Conservation (phyloP, 2,797 vertebrate genomes). For the Poeciliopsis presidionis region DNA sequence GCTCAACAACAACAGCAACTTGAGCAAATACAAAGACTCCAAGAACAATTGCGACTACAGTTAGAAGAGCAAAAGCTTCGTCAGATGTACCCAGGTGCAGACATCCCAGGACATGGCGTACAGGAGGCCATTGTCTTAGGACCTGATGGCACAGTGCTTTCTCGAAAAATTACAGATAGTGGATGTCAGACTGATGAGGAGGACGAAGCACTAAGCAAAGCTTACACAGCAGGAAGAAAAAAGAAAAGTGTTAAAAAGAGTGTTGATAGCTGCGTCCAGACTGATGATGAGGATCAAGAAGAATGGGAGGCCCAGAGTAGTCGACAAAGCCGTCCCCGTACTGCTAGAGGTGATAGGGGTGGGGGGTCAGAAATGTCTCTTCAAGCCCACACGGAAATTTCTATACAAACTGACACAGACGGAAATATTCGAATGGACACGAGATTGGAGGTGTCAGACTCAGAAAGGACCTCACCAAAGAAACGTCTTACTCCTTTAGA, state of each 20-base stretch:
- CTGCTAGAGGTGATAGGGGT: constrained; percentile 81
- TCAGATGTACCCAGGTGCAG: constrained; percentile 91
- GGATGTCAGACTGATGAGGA: constrained; percentile 98
- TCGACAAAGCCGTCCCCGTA: constrained; percentile 78
- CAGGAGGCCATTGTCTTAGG: constrained; percentile 83
- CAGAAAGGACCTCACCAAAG: constrained; percentile 90
- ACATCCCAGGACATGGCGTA: constrained; percentile 85
- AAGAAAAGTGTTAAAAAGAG: constrained; percentile 91
- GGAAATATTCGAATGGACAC: constrained; percentile 91
- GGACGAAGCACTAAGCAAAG: constrained; percentile 88
- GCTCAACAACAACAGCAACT: constrained; percentile 96
- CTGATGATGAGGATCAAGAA: constrained; percentile 98
- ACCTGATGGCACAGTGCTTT: constrained; percentile 81
- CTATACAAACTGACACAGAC: constrained; percentile 96
- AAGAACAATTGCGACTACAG: constrained; percentile 95
- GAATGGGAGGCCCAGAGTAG: constrained; percentile 92
- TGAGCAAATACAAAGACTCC: constrained; percentile 97
- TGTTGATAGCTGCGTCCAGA: constrained; percentile 97
- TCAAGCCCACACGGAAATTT: constrained; percentile 97
- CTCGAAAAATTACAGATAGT: constrained; percentile 92
- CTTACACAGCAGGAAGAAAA: constrained; percentile 86
- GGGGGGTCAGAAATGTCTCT: constrained; percentile 84
- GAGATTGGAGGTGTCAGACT: constrained; percentile 92
- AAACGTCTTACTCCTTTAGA: constrained; percentile 94
- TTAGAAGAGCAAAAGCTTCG: constrained; percentile 96